Evolutionary conservation across 2,797 vertebrate species (phyloP), one percentile per base, ranked within the genome.

Genomic region (Novumbra hubbsi): DNA sequence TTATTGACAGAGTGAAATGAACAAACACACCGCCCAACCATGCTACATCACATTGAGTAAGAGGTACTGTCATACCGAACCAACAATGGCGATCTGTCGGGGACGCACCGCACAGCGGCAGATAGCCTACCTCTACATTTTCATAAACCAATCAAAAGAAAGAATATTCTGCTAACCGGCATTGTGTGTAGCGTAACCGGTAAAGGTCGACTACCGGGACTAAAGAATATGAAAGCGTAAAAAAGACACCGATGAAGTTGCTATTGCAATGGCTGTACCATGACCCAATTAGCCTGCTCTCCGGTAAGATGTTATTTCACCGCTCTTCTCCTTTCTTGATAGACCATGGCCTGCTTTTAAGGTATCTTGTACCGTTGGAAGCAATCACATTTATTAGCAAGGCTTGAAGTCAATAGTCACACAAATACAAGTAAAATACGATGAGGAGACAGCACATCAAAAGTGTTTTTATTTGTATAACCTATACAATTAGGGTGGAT

Each of bases 231-330:
- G 86, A 89, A 85, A 92, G 91, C 88, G 84, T 62, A 67, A 85
- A 89, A 91, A 91, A 87, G 86, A 87, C 85, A 85, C 87, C 88
- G 88, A 91, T 89, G 87, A 91, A 92, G 88, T 81, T 89, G 87
- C 87, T 90, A 91, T 91, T 87, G 83, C 89, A 88, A 90, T 84
- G 86, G 88, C 85, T 91, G 89, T 92, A 93, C 92, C 92, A 90
- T 90, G 90, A 91, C 89, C 90, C 91, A 93, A 93, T 93, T 92
- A 92, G 88, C 15, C 21, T 60, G 12, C 28, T 92, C 84, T 72
- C 87, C 85, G 87, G 87, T 90, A 91, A 92, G 90, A 87, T 91
- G 87, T 89, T 90, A 91, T 91, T 90, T 87, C 81, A 81, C 85
- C 79, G 76, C 84, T 81, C 86, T 87, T 89, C 84, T 88, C 88